phyloP scores from a whole-genome alignment of 2,113 vertebrate genomes.

The Xiphophorus maculatus region DNA sequence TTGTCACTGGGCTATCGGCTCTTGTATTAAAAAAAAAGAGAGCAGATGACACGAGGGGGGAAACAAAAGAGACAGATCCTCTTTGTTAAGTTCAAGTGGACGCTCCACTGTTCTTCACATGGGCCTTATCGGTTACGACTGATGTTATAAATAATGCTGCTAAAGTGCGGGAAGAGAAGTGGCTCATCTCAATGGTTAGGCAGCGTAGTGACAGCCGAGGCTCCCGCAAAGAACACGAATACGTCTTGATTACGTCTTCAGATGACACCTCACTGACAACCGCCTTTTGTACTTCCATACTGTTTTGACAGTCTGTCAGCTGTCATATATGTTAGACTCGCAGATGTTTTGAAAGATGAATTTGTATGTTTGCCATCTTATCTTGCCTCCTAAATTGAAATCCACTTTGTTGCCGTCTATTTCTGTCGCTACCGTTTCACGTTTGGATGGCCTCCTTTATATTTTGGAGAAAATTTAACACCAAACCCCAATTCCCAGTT shows the following conservation, averaged over 20 bases:
- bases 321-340: background rate
- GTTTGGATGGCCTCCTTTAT: background rate
- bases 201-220: background rate
- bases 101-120: background rate
- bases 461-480: background rate
- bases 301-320: background rate
- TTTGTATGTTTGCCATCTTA: background rate
- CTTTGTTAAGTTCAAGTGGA: constrained; percentile 9
- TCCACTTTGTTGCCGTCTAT: background rate
- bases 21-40: constrained; percentile 44
- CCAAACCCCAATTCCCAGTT: no score
- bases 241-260: background rate
- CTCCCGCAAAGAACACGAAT: background rate
- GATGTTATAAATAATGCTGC: constrained; percentile 11
- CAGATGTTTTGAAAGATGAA: background rate
- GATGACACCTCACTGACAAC: background rate
- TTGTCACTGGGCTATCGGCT: constrained; percentile 37
- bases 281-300: background rate
- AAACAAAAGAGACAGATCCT: constrained; percentile 1
- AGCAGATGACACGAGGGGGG: constrained; percentile 20
- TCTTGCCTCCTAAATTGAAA: background rate
- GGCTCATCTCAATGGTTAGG: constrained; percentile 10
- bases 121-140: constrained; percentile 19
- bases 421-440: background rate
- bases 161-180: background rate